These are phyloP conservation scores for Pristionchus entomophagus DNA, from an alignment of 2,888 invertebrate genomes.

Conservation along the genomic window DNA sequence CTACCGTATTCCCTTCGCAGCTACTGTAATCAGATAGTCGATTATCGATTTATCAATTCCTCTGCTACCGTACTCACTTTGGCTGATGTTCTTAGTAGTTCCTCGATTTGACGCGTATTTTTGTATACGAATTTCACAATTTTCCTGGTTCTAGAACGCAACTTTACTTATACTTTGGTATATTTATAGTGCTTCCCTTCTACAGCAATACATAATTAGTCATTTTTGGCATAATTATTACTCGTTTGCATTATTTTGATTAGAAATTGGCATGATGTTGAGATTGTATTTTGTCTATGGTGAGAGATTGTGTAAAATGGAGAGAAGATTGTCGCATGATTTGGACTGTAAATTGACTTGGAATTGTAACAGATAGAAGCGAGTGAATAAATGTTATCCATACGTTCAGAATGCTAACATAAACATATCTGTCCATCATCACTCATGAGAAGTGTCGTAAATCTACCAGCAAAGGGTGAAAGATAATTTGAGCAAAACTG, in stretches of 20 bases:
- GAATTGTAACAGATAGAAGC: background rate
- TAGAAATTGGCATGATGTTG: background rate
- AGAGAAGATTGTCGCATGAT: background rate
- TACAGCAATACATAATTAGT: constrained; percentile 18
- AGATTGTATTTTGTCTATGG: background rate
- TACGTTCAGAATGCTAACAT: too few relatives aligned
- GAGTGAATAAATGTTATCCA: constrained; percentile 25
- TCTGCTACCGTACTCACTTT: background rate
- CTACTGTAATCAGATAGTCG: background rate
- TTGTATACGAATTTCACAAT: background rate
- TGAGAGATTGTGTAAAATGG: background rate
- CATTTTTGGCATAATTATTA: background rate
- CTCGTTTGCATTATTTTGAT: background rate
- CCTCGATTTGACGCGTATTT: background rate
- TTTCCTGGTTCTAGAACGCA: constrained; percentile 21
- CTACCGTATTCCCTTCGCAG: background rate
- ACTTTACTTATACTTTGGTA: background rate
- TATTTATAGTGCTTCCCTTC: background rate
- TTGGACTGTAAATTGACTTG: background rate
- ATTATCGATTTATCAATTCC: background rate
- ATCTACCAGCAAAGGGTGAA: too few relatives aligned
- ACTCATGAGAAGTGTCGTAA: too few relatives aligned
- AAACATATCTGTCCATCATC: too few relatives aligned
- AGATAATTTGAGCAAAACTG: too few relatives aligned
- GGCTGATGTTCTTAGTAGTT: background rate